Conservation (phyloP, 92 coral and sea anemone genomes). For the Pocillopora grandis region DNA sequence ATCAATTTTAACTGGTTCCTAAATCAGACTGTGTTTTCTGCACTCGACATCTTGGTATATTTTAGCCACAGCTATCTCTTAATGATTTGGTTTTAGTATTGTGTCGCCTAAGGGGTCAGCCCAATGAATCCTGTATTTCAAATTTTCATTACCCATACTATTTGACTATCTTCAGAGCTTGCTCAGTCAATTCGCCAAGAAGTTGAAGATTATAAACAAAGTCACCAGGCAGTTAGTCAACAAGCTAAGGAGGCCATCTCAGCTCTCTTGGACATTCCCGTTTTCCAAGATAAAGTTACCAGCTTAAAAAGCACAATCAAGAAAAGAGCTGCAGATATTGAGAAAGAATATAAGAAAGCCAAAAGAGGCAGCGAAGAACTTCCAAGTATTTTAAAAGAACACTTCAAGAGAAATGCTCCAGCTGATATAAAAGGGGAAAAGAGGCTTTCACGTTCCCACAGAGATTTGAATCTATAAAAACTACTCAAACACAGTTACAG, state of each 20-base stretch:
- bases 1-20: no score
- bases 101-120: no score
- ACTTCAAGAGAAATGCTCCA: conserved; percentile 83
- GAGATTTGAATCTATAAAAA: conserved; percentile 40
- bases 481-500: not conserved
- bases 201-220: conserved; percentile 76
- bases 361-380: conserved; percentile 73
- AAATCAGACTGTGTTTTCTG: no score
- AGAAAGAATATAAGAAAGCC: conserved; percentile 72
- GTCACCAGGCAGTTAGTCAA: conserved; percentile 88
- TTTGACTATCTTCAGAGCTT: conserved; percentile 50
- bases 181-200: conserved; percentile 75
- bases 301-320: conserved; percentile 75
- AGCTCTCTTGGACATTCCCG: conserved; percentile 85
- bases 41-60: no score
- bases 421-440: conserved; percentile 38
- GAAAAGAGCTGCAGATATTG: conserved; percentile 84
- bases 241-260: conserved; percentile 93
- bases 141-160: not conserved
- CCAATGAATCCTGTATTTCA: not conserved
- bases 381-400: conserved; percentile 89
- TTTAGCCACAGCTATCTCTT: no score
- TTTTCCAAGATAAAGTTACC: conserved; percentile 73
- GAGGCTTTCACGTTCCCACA: conserved; percentile 41
- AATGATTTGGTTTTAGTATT: no score